Evolutionary conservation across 2,888 invertebrate species (phyloP).

Genomic region (Noctua fimbriata): DNA sequence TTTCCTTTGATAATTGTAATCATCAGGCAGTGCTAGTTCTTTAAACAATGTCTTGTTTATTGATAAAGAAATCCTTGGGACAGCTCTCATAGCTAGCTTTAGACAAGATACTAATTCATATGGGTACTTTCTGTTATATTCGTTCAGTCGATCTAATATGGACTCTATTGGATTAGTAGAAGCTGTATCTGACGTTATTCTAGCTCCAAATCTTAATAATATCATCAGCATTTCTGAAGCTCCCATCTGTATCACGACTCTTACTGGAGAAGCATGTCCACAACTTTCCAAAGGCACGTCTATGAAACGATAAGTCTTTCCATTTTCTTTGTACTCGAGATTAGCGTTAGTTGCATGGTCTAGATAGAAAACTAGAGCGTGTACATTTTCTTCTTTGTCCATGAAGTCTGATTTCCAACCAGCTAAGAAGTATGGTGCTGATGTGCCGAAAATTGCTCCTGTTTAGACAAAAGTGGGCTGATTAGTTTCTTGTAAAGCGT

Average conservation of each 20-base stretch:
- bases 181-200: conserved; percentile 90
- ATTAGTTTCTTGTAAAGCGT: background rate
- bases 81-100: conserved; percentile 92
- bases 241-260: conserved; percentile 94
- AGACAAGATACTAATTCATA: conserved; percentile 93
- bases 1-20: conserved; percentile 87
- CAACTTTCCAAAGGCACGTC: conserved; percentile 96
- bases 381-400: conserved; percentile 94
- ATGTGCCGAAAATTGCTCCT: conserved; percentile 95
- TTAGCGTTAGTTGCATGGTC: conserved; percentile 93
- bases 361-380: conserved; percentile 94
- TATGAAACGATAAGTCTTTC: conserved; percentile 90
- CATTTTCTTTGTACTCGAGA: conserved; percentile 89
- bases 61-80: conserved; percentile 90
- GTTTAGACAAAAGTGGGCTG: conserved; percentile 78
- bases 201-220: conserved; percentile 93
- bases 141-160: conserved; percentile 91
- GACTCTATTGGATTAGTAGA: conserved; percentile 92
- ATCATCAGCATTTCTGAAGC: conserved; percentile 94
- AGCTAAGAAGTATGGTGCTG: conserved; percentile 95
- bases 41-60: conserved; percentile 79
- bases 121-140: conserved; percentile 91
- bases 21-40: conserved; percentile 80
- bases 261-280: conserved; percentile 93
- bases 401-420: conserved; percentile 97